Percentiles rank a stretch among this genome's conserved stretches.
phyloP scores from a whole-genome alignment of 2,888 invertebrate genomes.

The Xylota segnis region DNA sequence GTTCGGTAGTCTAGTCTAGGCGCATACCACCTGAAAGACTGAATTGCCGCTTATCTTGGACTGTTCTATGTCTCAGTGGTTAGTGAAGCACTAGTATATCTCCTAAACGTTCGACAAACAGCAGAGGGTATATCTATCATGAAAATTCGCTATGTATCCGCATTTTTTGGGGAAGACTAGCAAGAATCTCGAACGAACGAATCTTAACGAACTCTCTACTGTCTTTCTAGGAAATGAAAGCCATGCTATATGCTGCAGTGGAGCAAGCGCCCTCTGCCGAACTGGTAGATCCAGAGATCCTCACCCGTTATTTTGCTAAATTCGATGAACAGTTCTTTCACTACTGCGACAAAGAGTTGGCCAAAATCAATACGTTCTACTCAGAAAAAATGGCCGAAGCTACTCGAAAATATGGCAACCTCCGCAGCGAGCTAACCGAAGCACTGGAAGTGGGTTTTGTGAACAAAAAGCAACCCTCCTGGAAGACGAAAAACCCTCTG shows the following conservation, averaged over 20 bases:
- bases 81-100: too few relatives aligned
- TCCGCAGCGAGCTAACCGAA: conserved; percentile 89
- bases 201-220: neutral
- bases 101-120: too few relatives aligned
- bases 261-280: conserved; percentile 92
- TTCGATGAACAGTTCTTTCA: conserved; percentile 95
- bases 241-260: conserved; percentile 91
- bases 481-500: conserved; percentile 83
- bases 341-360: conserved; percentile 93
- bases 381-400: conserved; percentile 96
- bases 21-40: too few relatives aligned
- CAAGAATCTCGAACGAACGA: too few relatives aligned
- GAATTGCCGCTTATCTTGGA: too few relatives aligned
- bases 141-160: too few relatives aligned
- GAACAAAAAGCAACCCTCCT: conserved; percentile 82
- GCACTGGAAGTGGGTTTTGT: conserved; percentile 84
- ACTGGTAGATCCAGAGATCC: conserved; percentile 88
- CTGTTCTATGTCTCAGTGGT: too few relatives aligned
- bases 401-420: conserved; percentile 90
- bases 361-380: conserved; percentile 95
- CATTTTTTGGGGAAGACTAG: too few relatives aligned
- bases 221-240: conserved; percentile 90
- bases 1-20: too few relatives aligned
- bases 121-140: too few relatives aligned
- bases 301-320: conserved; percentile 90